phyloP scores from a whole-genome alignment of 2,113 vertebrate species.

The Petromus typicus region DNA sequence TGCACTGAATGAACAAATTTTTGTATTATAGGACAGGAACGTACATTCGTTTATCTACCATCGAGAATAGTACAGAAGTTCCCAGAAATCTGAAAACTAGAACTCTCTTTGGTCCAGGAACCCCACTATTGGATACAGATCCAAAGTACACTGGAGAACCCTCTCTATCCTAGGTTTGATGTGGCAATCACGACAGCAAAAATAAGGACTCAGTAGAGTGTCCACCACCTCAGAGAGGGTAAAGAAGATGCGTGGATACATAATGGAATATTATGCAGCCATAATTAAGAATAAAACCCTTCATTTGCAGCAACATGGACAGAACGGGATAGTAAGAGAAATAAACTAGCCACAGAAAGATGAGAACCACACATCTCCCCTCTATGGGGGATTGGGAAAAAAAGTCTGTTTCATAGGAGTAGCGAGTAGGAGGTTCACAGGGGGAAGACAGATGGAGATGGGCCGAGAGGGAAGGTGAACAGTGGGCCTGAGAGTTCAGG shows the following conservation, averaged over 20 bases:
- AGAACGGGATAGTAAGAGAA: rapidly evolving
- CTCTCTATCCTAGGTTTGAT: background rate
- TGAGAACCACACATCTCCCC: background rate
- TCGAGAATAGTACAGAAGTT: too few species aligned
- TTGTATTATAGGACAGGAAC: background rate
- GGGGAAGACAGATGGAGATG: background rate
- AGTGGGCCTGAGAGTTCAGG: background rate
- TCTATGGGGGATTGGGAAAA: too few species aligned
- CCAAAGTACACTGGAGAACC: background rate
- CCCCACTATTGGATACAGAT: background rate
- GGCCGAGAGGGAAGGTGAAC: background rate
- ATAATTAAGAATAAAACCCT: background rate
- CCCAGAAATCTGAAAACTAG: background rate
- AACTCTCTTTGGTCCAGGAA: background rate
- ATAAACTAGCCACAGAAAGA: too few species aligned
- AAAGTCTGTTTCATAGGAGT: background rate
- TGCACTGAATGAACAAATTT: background rate
- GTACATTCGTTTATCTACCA: too few species aligned
- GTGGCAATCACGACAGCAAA: background rate
- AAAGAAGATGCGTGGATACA: rapidly evolving
- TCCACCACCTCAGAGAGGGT: background rate
- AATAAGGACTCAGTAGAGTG: background rate
- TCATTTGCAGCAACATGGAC: background rate
- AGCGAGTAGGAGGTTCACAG: background rate
- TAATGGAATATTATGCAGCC: background rate